phyloP scores from a whole-genome alignment of 2,797 vertebrate genomes.

The Phoxinus dragarum region DNA sequence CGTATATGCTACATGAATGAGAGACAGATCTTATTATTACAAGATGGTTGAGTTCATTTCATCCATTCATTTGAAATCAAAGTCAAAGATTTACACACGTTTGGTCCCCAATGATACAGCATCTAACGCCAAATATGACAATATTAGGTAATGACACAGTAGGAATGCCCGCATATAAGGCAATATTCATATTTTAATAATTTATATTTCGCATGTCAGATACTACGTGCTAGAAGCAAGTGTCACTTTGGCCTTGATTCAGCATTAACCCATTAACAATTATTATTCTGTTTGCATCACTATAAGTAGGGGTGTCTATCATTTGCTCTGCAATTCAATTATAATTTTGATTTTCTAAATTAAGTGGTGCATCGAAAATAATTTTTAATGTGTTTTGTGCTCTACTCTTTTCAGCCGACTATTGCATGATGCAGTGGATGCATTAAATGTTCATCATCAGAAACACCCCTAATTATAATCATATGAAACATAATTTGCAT shows the following conservation, averaged over 20 bases:
- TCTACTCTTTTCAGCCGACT: neutral
- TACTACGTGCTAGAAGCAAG: neutral
- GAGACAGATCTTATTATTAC: neutral
- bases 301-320: neutral
- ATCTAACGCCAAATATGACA: neutral
- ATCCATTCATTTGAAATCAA: neutral
- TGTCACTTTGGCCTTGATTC: neutral
- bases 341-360: neutral
- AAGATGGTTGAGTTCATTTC: neutral
- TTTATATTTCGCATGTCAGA: neutral
- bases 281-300: neutral
- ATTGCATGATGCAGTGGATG: neutral
- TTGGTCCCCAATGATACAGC: conserved; percentile 6
- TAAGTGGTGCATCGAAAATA: neutral
- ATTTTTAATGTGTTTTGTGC: too few species aligned
- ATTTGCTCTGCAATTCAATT: neutral
- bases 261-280: neutral
- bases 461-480: neutral
- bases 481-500: neutral
- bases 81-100: conserved; percentile 2
- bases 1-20: neutral
- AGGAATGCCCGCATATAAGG: neutral
- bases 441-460: neutral
- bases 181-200: neutral
- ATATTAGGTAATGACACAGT: neutral